Evolutionary conservation across 2,888 invertebrate genomes (phyloP), one percentile per base, ranked within the genome.

Genomic region (Drosophila mercatorum): DNA sequence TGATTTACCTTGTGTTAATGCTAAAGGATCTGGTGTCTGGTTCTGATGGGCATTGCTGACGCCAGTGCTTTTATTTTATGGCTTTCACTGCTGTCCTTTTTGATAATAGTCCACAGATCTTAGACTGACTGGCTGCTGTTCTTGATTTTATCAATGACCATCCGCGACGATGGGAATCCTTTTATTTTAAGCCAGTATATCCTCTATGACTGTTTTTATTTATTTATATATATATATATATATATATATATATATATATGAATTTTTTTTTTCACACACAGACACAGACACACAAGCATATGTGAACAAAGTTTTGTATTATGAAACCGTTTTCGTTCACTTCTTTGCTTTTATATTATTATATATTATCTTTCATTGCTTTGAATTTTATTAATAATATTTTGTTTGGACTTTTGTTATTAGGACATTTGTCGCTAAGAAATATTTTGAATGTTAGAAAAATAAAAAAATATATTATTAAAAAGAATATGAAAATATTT

Each of bases 1-100:
- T 58, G 76, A 81, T 68, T 87, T 85, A 85, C 89, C 88, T 87
- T 74, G 58, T 68, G 17, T 36, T 51, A 51, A 38, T 62, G 8
- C 60, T 47, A 49, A 58, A 64, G 49, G 31, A 53, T 46, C 53
- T 46, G 57, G 63, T 46, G 61, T 65, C 46, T 62, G 64, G 47
- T 65, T 11, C 49, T 72, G 69, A 56, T 64, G 46, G 56, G 28
- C 69, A 49, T 68, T 67, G 57, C 77, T 79, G 76, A 75, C 61
- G 61, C 57, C 60, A 77, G 74, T 36, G 28, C 12, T 61, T 72
- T 78, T 62, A 38, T 62, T 72, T 73, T 68, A 69, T 70, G 66
- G 49, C 11, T 62, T 22, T 64, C 72, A 62, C 63, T 80, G 43
- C 60, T 64, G 28, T 49, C 38, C 55, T 47, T 70, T 53, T 64